Base-by-base conservation (phyloP, 2,888 invertebrate species). In the Thalpophila matura region DNA sequence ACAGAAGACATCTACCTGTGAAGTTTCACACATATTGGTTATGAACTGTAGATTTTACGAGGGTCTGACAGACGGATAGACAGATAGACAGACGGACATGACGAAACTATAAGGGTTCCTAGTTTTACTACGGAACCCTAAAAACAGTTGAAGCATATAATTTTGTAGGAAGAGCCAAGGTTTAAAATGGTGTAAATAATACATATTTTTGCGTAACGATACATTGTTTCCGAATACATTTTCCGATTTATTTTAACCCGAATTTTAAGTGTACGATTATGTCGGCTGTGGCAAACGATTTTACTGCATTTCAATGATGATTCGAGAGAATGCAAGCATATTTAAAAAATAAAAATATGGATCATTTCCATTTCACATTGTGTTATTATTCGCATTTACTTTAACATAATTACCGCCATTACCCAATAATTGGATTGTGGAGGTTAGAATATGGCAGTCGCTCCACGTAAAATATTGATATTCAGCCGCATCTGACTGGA, bases 191-290 rank as follows among this genome's bases (percentile, higher is more conserved):
- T n/a, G 18, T 38, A 27, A 47, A 61, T 53, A 20, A 37, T 16
- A 26, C 10, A 27, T 42, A 43, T 53, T 22, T 40, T 35, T 22
- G 33, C n/a, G 24, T 50, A 49, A 69, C 18, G 38, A 38, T 16
- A 33, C 38, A 62, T 62, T 67, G 62, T 69, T 69, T 20, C 27
- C 6, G 16, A 43, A 61, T 22, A 26, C n/a, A 20, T 31, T 37
- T 22, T 26, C 7, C 4, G 6, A 38, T 33, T 35, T 49, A 43
- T 45, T 50, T 50, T 2, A 22, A 16, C 18, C 20, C 18, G 2
- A 31, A 16, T 68, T 68, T 26, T 12, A 12, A 24, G 22, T 16
- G 16, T 4, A 20, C 7, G 1, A 46, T 47, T 47, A 29, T 67
- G 51, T 59, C 16, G 16, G 6, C n/a, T 7, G 12, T 27, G 1